These are phyloP conservation scores for Allolobophora icterica DNA, from an alignment of 2,888 invertebrate species.

Conservation along the genomic window DNA sequence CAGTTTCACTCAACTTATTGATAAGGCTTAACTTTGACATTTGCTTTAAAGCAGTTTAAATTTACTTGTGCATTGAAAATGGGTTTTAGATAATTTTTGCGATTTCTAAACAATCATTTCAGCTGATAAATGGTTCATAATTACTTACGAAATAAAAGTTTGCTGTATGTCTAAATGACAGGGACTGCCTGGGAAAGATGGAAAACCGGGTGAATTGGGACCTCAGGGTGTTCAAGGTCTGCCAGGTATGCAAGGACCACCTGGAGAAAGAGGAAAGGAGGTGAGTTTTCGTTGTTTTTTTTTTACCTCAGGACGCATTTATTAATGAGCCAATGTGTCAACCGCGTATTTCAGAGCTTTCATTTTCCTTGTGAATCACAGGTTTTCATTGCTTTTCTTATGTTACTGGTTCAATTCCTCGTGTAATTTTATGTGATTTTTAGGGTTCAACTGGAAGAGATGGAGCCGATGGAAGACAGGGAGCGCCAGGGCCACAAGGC, in stretches of 20 bases:
- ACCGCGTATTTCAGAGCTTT: too few species aligned
- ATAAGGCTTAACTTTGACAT: background rate
- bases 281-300: slow-evolving; percentile 35
- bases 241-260: slow-evolving; percentile 32
- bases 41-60: background rate
- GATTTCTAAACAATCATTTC: background rate
- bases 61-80: background rate
- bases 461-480: slow-evolving; percentile 53
- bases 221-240: slow-evolving; percentile 60
- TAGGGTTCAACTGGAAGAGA: slow-evolving; percentile 53
- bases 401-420: background rate
- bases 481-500: slow-evolving; percentile 50
- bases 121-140: background rate
- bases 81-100: background rate
- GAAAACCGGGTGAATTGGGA: slow-evolving; percentile 46
- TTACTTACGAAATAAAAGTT: background rate
- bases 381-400: background rate
- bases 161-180: slow-evolving; percentile 55
- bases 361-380: too few species aligned
- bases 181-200: slow-evolving; percentile 70
- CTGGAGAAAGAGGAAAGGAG: slow-evolving; percentile 31
- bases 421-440: background rate
- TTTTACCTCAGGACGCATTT: background rate
- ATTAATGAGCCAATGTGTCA: background rate
- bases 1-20: background rate